Conservation (phyloP, 2,797 vertebrate species). For the Acanthis flammea region DNA sequence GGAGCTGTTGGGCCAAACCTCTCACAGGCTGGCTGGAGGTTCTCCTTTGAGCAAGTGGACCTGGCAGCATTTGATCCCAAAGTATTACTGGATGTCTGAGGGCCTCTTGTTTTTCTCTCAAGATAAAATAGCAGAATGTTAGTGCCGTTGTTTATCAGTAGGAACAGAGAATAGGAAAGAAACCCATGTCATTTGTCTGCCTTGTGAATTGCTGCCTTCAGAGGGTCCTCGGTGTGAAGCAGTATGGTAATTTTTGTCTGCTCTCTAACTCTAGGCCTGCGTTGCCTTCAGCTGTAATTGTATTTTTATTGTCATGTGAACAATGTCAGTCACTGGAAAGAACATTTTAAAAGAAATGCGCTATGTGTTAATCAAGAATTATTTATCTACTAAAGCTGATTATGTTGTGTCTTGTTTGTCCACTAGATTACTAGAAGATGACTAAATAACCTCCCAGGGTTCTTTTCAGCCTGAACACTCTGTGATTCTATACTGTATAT, state of each 20-base stretch:
- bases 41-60: not conserved
- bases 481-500: not conserved
- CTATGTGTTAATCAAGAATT: conserved; percentile 38
- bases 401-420: conserved; percentile 14
- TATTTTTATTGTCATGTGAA: conserved; percentile 33
- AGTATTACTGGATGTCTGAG: not conserved
- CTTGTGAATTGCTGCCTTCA: not conserved
- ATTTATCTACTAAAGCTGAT: conserved; percentile 41
- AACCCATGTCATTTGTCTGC: not conserved
- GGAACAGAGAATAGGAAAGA: not conserved
- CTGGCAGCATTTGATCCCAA: not conserved
- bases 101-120: not conserved
- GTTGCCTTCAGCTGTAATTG: not conserved
- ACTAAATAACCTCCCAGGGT: not conserved
- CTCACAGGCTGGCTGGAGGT: not conserved
- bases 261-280: not conserved
- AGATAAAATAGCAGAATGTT: not conserved
- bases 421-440: not conserved
- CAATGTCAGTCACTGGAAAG: conserved; percentile 7
- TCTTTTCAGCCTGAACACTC: not conserved
- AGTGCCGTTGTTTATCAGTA: not conserved
- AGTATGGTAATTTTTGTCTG: not conserved
- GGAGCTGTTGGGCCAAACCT: not conserved
- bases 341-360: conserved; percentile 33
- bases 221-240: not conserved